Percentiles rank a stretch among this genome's conserved stretches.
Evolutionary conservation across 2,113 vertebrate species (phyloP).

Genomic region (Epinephelus lanceolatus): DNA sequence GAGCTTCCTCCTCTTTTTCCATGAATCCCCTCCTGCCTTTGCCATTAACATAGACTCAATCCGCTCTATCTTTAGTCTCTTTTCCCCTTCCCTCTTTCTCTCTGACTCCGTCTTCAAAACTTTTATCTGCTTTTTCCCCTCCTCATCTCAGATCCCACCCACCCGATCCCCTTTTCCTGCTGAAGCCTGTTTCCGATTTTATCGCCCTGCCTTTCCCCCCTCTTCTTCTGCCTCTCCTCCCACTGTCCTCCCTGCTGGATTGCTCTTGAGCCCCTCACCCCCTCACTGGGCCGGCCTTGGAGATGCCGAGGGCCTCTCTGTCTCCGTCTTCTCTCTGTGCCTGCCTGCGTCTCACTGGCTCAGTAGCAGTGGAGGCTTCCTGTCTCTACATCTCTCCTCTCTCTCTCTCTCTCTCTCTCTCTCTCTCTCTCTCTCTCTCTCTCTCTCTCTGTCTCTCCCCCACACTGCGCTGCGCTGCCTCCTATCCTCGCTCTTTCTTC

Average conservation of each 20-base stretch:
- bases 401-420: constrained; percentile 59
- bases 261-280: constrained; percentile 66
- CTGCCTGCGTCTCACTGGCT: constrained; percentile 77
- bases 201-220: constrained; percentile 50
- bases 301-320: constrained; percentile 62
- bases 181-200: constrained; percentile 50
- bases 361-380: constrained; percentile 72
- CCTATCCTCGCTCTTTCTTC: constrained; percentile 79
- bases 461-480: constrained; percentile 77
- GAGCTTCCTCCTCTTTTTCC: constrained; percentile 76
- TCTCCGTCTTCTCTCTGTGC: constrained; percentile 64
- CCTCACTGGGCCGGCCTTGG: constrained; percentile 49
- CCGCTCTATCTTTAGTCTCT: constrained; percentile 35
- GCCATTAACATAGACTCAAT: constrained; percentile 66
- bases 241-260: constrained; percentile 45
- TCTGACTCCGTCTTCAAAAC: constrained; percentile 67
- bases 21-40: constrained; percentile 71
- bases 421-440: constrained; percentile 48
- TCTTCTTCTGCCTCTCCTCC: constrained; percentile 57
- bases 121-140: constrained; percentile 66
- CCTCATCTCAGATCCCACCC: constrained; percentile 47
- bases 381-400: constrained; percentile 71
- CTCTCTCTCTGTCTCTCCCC: constrained; percentile 49
- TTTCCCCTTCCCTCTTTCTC: constrained; percentile 31
- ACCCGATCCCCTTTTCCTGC: constrained; percentile 50